Evolutionary conservation across 2,888 invertebrate species (phyloP), one percentile per base, ranked within the genome.

Genomic region (Rhynchonema sp.): DNA sequence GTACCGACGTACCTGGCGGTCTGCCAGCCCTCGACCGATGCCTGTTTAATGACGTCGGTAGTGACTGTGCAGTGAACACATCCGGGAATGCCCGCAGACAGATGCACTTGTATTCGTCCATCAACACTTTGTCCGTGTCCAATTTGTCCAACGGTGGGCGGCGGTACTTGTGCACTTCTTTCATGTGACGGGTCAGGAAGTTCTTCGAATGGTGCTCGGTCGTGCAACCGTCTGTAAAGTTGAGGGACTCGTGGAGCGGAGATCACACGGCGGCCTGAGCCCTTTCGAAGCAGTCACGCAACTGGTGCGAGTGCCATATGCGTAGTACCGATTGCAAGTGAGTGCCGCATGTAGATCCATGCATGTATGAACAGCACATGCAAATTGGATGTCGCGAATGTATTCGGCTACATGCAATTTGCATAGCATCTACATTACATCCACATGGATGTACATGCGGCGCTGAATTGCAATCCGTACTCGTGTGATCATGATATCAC

Each of bases 101-200:
- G 26, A 26, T 30, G 17, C n/a, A 17, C 1, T 1, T 1, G 29
- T 25, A 55, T 25, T 59, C 55, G 1, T 1, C 22, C 29, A n/a
- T 30, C 60, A 60, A 52, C 3, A n/a, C 23, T 3, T 17, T n/a
- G 3, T 56, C 38, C 2, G 2, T 27, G 6, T 26, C 29, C 20
- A 60, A 22, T 25, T 59, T 28, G 46, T 62, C 62, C 9, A 57
- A 20, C 25, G 62, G 62, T 22, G 28, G 27, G 30, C 55, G 53
- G 2, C 61, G 53, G 53, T 54, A 54, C 29, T 62, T 62, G 55
- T 62, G 62, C 29, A 62, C 62, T 30, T 62, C 62, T 46, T 62
- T 62, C 62, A 62, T 62, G 61, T 62, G 62, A 20, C 62, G 30
- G 13, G 49, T 38, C 22, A 62, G 25, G 46, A 62, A 62, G 57